These are phyloP conservation scores for Synodontis membranacea DNA, from an alignment of 2,113 vertebrate species.

Conservation along the genomic window DNA sequence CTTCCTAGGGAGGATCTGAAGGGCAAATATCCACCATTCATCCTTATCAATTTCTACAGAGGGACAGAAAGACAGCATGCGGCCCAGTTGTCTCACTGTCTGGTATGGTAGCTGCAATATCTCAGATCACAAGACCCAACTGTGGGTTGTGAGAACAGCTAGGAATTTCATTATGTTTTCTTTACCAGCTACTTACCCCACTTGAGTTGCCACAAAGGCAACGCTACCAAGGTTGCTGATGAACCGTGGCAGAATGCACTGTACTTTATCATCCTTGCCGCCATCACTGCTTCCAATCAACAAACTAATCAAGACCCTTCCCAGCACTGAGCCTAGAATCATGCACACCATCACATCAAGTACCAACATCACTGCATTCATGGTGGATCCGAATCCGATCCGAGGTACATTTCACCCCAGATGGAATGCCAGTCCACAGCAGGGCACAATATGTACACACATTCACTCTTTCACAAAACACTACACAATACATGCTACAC, in stretches of 20 bases:
- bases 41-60: neutral
- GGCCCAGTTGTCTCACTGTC: neutral
- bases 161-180: neutral
- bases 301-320: neutral
- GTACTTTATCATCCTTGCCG: neutral
- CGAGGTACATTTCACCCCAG: neutral
- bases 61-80: neutral
- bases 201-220: neutral
- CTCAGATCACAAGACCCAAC: neutral
- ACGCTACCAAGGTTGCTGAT: neutral
- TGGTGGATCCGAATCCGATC: neutral
- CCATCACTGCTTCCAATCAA: neutral
- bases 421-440: neutral
- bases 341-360: neutral
- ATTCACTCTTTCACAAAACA: too few relatives aligned
- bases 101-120: neutral
- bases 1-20: neutral
- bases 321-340: neutral
- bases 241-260: neutral
- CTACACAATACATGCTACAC: neutral
- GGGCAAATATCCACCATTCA: neutral
- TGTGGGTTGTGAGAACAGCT: neutral
- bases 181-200: neutral
- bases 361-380: neutral
- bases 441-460: neutral